Conservation (phyloP, 1,140 invertebrate species). For the Stratiolaelaps scimitus region DNA sequence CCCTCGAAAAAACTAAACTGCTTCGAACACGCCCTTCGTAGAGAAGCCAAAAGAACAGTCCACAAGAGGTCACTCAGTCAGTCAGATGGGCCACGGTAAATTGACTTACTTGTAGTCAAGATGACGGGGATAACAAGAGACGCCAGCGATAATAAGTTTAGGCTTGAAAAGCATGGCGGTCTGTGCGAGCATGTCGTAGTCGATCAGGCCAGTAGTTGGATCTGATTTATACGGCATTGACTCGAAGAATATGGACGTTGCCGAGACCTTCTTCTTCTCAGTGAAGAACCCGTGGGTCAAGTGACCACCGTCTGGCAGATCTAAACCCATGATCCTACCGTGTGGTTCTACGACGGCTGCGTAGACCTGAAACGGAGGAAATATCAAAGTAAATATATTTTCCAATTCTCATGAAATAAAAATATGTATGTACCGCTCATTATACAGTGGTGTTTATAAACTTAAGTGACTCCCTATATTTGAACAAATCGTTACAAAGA, state of each 20-base stretch:
- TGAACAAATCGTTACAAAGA: no score
- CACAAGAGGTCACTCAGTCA: no score
- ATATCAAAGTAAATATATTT: no score
- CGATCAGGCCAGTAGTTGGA: constrained; percentile 70
- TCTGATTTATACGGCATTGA: constrained; percentile 93
- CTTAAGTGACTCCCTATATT: no score
- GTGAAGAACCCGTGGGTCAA: constrained; percentile 89
- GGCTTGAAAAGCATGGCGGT: constrained; percentile 78
- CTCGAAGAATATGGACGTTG: constrained; percentile 94
- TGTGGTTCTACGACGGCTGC: constrained; percentile 76
- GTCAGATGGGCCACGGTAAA: no score
- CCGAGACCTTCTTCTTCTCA: constrained; percentile 78
- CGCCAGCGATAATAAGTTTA: constrained; percentile 76
- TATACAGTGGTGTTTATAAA: no score
- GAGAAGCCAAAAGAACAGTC: no score
- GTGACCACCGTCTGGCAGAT: constrained; percentile 92
- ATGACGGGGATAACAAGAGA: constrained; percentile 52
- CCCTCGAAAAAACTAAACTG: no score
- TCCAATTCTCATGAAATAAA: no score
- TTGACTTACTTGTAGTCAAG: constrained; percentile 50
- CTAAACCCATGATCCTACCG: constrained; percentile 88
- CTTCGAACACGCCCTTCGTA: no score
- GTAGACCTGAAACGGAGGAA: constrained; percentile 50
- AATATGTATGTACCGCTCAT: no score
- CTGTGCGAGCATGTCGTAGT: constrained; percentile 75